Conservation (phyloP, 2,888 invertebrate species). For the Rhabditoides inermis region DNA sequence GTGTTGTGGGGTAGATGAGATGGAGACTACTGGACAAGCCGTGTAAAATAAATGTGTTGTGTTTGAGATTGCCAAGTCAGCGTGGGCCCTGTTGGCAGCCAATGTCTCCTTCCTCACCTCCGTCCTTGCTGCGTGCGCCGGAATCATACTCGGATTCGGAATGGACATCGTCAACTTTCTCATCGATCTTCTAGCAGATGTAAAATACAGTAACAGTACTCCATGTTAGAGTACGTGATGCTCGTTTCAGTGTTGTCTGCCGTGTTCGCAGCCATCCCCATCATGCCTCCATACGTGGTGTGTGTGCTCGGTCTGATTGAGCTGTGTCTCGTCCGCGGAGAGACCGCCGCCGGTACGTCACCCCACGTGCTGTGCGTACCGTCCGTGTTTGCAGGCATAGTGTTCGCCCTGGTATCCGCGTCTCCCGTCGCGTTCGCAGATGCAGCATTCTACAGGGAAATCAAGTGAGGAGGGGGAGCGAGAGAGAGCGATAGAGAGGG, state of each 20-base stretch:
- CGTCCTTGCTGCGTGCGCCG: conserved; percentile 37
- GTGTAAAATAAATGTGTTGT: neutral
- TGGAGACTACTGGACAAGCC: neutral
- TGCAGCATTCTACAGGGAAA: conserved; percentile 89
- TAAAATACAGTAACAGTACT: neutral
- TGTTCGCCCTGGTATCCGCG: conserved; percentile 71
- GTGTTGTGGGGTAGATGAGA: neutral
- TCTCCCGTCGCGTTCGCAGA: conserved; percentile 85
- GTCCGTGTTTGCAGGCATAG: conserved; percentile 57
- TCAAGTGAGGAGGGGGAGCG: conserved; percentile 68
- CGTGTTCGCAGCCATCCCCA: conserved; percentile 85
- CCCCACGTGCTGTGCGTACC: neutral
- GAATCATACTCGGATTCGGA: conserved; percentile 48
- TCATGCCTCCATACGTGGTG: conserved; percentile 89
- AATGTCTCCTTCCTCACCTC: conserved; percentile 43
- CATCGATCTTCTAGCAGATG: conserved; percentile 33
- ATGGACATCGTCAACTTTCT: conserved; percentile 49
- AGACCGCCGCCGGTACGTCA: conserved; percentile 64
- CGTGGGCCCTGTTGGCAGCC: conserved; percentile 40
- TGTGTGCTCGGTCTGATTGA: conserved; percentile 86
- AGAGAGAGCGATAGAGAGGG: too few relatives aligned
- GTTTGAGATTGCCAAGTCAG: conserved; percentile 42
- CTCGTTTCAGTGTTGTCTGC: conserved; percentile 71
- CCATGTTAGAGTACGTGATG: neutral
- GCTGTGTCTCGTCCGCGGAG: conserved; percentile 82